Base-by-base conservation (phyloP, 2,797 vertebrate genomes). In the Austrolebias charrua region DNA sequence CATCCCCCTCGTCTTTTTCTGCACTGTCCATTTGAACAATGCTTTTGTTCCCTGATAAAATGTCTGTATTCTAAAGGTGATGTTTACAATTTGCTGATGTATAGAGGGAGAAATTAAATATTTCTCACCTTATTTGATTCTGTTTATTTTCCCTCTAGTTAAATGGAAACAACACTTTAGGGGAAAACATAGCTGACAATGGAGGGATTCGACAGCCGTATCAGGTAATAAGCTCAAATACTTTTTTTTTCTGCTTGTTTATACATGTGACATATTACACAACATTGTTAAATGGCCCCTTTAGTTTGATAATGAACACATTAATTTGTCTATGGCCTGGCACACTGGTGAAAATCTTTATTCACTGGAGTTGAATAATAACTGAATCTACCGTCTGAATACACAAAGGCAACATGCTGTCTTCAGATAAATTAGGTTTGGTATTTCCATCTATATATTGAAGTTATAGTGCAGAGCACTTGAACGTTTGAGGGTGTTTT, bases 171-270 rank as follows among this genome's bases (percentile, higher is more conserved):
- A 96, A 95, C 88, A 99, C 97, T 2, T 92, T 99, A 0, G 95
- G 95, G 84, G 97, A 99, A 91, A 99, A 99, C 87, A 99, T 99
- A 85, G 97, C 97, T 65, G 97, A 99, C 84, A 98, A 98, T 2
- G 97, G 96, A 61, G 97, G 97, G 13, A 88, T 99, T 63, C 93
- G 95, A 52, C 96, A 98, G 90, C 94, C 97, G 10, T 99, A 95
- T 88, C 95, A 95, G 93, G 97, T 98, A 91, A 93, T 92, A 83
- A 78, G 51, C 54, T 59, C 38, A 58, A 75, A 29, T 60, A 76
- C 54, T n/a, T n/a, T n/a, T 62, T 76, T 16, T 55, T 31, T 61
- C 3, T 53, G 31, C 6, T 38, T 38, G 8, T 35, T 2, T 9
- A 38, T 2, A 38, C 10, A 8, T 38, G 35, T 38, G 44, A 20